A percentile compares a stretch with the other conserved stretches of the same genome.
Evolutionary conservation across 2,113 vertebrate genomes (phyloP).

Genomic region (Opisthocomus hoazin): DNA sequence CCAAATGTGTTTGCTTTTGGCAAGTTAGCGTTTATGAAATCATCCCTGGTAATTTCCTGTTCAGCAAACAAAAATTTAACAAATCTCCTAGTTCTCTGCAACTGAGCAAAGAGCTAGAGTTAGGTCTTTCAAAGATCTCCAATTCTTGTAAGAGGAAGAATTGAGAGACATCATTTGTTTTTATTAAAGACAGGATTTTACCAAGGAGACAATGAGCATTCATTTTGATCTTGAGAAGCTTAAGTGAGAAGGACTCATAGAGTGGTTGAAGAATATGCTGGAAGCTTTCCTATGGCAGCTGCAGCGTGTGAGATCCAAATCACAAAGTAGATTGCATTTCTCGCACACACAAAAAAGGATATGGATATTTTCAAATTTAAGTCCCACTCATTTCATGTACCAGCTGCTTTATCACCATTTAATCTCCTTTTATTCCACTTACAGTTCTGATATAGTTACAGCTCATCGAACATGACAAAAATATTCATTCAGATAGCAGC

Average conservation of each 20-base stretch:
- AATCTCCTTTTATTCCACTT: conserved; percentile 26
- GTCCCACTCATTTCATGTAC: conserved; percentile 37
- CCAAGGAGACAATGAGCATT: not conserved
- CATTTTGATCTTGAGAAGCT: not conserved
- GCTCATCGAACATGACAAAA: not conserved
- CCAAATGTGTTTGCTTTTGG: not conserved
- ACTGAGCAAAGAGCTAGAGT: not conserved
- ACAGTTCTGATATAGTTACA: conserved; percentile 34
- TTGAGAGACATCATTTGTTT: not conserved
- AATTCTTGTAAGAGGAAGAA: not conserved
- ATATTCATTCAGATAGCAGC: not conserved
- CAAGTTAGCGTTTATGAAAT: not conserved
- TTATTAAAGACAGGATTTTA: not conserved
- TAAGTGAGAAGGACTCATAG: not conserved
- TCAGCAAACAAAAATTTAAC: not conserved
- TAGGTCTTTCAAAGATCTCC: not conserved
- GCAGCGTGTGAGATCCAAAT: not conserved
- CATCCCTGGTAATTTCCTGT: not conserved
- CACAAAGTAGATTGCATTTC: conserved; percentile 1
- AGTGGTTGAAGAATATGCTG: not conserved
- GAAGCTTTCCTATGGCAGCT: conserved; percentile 29
- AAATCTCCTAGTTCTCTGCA: not conserved
- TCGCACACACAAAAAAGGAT: not conserved
- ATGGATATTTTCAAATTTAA: conserved; percentile 44
- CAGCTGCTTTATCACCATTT: conserved; percentile 49